Base-by-base conservation (phyloP, 1,140 invertebrate genomes). In the Drosophila bifasciata region DNA sequence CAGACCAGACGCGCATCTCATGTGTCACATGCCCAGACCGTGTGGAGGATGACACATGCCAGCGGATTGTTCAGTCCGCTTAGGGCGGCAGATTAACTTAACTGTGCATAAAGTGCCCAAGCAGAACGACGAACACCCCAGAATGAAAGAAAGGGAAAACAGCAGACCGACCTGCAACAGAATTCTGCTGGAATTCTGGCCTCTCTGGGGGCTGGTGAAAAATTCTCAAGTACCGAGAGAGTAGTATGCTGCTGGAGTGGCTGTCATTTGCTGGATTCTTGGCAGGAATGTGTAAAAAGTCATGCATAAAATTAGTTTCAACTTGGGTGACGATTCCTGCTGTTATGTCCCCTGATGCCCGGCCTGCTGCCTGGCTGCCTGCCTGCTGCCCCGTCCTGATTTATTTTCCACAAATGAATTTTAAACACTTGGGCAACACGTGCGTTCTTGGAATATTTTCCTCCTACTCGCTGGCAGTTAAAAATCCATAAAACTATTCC, bases 231-330 rank as follows among this genome's bases (percentile, higher is more conserved):
- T 83, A 75, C 9, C 63, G 68, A 45, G 36, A 21, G 41, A 52
- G 21, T 19, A 43, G 17, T 16, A 57, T 21, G 36, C 21, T 46
- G 52, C 62, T 78, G 79, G 76, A 84, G 79, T 84, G 79, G 61
- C 81, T 85, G 73, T 74, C 81, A 70, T 76, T 77, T 70, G 63
- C 64, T 76, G 81, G 58, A 85, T 81, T 81, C 86, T 77, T 85
- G 73, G 81, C 63, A 40, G 81, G 81, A 85, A 86, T 86, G 81
- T 83, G 81, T 88, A 81, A 86, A 86, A 86, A 86, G 81, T 86
- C 81, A 86, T 86, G 81, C 81, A 86, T 86, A 86, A 81, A 86
- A 86, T 86, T 88, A 86, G 81, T 88, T 86, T 86, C 83, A 75
- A 79, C 83, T 88, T 81, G 77, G 83, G 64, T 86, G 81, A 81